Base-by-base conservation (phyloP, 2,888 invertebrate genomes). In the Nomada fucata region DNA sequence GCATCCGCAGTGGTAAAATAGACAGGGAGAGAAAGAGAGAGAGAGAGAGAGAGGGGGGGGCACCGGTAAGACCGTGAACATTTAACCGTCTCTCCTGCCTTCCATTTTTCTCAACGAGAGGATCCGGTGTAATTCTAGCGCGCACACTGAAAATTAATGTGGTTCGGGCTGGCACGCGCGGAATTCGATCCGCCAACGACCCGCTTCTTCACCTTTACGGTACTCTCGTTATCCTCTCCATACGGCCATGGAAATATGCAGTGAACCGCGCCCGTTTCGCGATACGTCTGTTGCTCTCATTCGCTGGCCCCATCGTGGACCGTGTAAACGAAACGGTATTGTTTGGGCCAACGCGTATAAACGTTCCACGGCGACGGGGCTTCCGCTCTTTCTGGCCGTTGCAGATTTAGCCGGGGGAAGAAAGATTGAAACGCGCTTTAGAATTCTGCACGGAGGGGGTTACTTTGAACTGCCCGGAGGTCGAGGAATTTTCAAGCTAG, bases 181-280 rank as follows among this genome's bases (percentile, higher is more conserved):
- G 86, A 84, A 86, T 86, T 77, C 82, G 79, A 86, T 84, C 76
- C 82, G 52, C 29, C 78, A 23, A 55, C 76, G 79, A 86, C 86
- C 82, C 73, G 86, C 82, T 86, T 86, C 79, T 76, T 84, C 82
- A 86, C 82, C 84, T 86, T 86, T 86, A 86, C 86, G 86, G 86
- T 86, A 86, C 77, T 79, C 75, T 65, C 69, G 77, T 52, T 83
- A 79, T 79, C 77, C 76, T 61, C 47, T 44, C 79, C 26, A 47
- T 42, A 18, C 60, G 20, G 44, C 42, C 79, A 84, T 36, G 76
- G 79, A 84, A 77, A 82, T 84, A 84, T 84, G 73, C 71, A 76
- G 72, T 47, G 67, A 86, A 84, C 84, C 79, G 82, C 84, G 69
- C 84, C 80, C 75, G 69, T 69, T 76, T 76, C 73, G 52, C 23